Base-by-base conservation (phyloP, 2,888 invertebrate genomes). In the Ophion ellenae region DNA sequence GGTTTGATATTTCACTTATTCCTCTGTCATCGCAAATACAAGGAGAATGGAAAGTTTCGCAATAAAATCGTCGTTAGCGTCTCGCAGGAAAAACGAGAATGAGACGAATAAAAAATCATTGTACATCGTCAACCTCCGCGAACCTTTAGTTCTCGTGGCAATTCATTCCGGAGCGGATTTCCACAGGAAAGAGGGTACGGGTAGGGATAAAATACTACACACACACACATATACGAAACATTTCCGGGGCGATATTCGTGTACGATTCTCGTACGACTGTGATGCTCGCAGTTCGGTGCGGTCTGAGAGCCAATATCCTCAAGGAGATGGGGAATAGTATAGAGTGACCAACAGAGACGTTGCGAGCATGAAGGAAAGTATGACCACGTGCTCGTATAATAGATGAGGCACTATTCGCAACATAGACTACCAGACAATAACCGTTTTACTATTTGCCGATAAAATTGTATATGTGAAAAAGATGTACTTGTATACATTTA, bases 381-480 rank as follows among this genome's bases (percentile, higher is more conserved):
- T 73, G 80, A 80, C 63, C 74, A 20, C 32, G 28, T 69, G 64
- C 24, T 74, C 86, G 69, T 77, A 80, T 32, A 80, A 81, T 81
- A 64, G 70, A 85, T 45, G 80, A 71, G 66, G 75, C 63, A 69
- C 79, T 80, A 85, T 83, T 80, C 67, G 70, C 76, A 53, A 79
- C 73, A 28, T 14, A 20, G 81, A 81, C 81, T 81, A 75, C 75
- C 75, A 57, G 59, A 24, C 17, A 73, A 83, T 81, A 82, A 83
- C 74, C 81, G 81, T 83, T 86, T 66, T 61, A 75, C 70, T 84
- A 70, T 84, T 81, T 75, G 74, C 67, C 83, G 74, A 84, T 77
- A 78, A 70, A 64, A 81, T 61, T 74, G 47, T 73, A 47, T 66
- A 47, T 20, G 59, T 53, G 47, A 59, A 45, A 81, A 70, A 70